Percentiles rank a stretch among this genome's conserved stretches.
These are phyloP conservation scores for Pycnonotus jocosus DNA, from an alignment of 2,113 vertebrate species.

Conservation along the genomic window DNA sequence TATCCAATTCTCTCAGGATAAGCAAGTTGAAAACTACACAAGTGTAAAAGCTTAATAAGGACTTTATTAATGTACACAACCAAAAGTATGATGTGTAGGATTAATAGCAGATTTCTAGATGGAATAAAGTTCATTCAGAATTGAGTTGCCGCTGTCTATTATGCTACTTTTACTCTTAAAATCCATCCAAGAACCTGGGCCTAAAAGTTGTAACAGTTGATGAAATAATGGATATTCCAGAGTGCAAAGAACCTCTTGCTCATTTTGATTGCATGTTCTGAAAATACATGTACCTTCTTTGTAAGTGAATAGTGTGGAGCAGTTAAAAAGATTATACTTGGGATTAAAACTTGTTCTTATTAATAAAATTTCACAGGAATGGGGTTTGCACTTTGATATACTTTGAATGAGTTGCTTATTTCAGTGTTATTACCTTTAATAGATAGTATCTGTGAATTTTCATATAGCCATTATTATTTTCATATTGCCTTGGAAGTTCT, in stretches of 20 bases:
- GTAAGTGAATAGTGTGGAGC: background rate
- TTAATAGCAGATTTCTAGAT: background rate
- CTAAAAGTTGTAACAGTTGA: background rate
- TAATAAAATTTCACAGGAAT: background rate
- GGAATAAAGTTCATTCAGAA: background rate
- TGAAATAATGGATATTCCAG: background rate
- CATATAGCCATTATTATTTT: background rate
- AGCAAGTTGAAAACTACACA: slow-evolving; percentile 1
- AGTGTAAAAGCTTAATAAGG: slow-evolving; percentile 32
- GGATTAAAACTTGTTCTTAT: background rate
- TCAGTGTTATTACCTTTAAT: background rate
- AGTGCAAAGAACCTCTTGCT: background rate
- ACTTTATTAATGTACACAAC: slow-evolving; percentile 10
- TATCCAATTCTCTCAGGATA: background rate
- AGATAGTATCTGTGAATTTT: background rate
- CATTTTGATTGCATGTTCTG: background rate
- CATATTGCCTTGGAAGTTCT: background rate
- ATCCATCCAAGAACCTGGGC: background rate
- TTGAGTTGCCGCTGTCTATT: background rate
- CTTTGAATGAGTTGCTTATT: background rate
- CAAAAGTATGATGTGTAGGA: background rate
- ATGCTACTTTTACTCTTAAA: background rate
- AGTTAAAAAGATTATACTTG: background rate
- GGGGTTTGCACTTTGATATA: background rate
- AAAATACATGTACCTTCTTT: background rate